Percentiles rank a stretch among this genome's conserved stretches.
These are phyloP conservation scores for Tachyglossus aculeatus DNA, from an alignment of 2,797 vertebrate genomes.

Conservation along the genomic window DNA sequence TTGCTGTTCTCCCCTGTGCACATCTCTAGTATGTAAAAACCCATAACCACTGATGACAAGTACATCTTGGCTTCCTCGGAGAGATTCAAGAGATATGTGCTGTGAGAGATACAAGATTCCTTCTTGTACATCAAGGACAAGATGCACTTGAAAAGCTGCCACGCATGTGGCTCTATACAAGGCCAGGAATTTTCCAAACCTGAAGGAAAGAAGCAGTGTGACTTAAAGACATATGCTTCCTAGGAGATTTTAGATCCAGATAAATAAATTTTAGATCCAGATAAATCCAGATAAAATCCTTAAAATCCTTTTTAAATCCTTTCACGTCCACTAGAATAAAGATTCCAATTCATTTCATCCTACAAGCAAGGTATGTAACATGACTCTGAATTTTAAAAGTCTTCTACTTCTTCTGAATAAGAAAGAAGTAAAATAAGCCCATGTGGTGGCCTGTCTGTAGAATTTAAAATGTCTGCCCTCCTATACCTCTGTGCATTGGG, in stretches of 20 bases:
- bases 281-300: neutral
- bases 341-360: no score
- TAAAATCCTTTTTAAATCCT: no score
- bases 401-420: neutral
- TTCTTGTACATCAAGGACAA: neutral
- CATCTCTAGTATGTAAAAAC: neutral
- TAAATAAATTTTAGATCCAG: neutral
- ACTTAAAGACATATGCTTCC: constrained; percentile 1
- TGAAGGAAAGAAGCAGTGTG: neutral
- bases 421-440: neutral
- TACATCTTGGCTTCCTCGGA: neutral
- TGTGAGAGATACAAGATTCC: no score
- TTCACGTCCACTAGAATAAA: no score
- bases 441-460: neutral
- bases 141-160: neutral
- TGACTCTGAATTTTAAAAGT: neutral
- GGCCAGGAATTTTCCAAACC: neutral
- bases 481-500: fast-evolving
- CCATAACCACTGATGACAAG: neutral
- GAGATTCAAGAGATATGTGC: no score
- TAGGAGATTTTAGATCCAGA: neutral
- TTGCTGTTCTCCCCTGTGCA: neutral
- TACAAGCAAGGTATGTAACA: fast-evolving
- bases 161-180: neutral
- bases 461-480: neutral